Evolutionary conservation across 2,888 invertebrate genomes (phyloP), one percentile per base, ranked within the genome.

Genomic region (Physocephala rufipes): DNA sequence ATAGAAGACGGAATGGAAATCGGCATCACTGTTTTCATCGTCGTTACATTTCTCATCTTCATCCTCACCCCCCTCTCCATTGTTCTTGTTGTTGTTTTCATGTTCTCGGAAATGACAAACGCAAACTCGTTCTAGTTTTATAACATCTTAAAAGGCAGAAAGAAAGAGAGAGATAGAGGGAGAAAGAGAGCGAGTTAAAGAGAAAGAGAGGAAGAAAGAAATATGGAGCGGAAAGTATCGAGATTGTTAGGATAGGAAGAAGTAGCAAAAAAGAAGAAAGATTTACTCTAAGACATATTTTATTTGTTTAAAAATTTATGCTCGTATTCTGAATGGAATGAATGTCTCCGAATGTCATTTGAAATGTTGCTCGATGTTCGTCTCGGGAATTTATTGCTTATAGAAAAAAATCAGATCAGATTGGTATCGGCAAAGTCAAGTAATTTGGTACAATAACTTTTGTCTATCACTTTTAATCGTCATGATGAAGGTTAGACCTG

Each of bases 301-400:
- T 58, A 58, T 58, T 58, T 58, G 16, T 58, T 58, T 24, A 58
- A 58, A 58, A 58, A 58, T 58, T 28, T 58, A 12, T 19, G 21
- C 12, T 12, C 53, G 15, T 53, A 21, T n/a, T 36, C 36, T 9
- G 36, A 9, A 4, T 36, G 36, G 36, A 36, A 36, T 36, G 36
- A 36, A 36, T 36, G 36, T 36, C n/a, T n/a, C n/a, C n/a, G 36
- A 36, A 36, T 36, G 36, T 36, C 36, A 7, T 36, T 36, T 36
- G 36, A 36, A 36, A 36, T 36, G 36, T 7, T 36, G 36, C 36
- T 36, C 36, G 36, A 36, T 36, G 36, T 7, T 36, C 5, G n/a
- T n/a, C 36, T 36, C 36, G 36, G 9, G 9, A 36, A 36, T 36
- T 36, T 36, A 36, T 36, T 36, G 36, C 36, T 36, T 36, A 9